A percentile compares a stretch with the other conserved stretches of the same genome.
Evolutionary conservation across 2,797 vertebrate genomes (phyloP).

Genomic region (Pteropus rufus): DNA sequence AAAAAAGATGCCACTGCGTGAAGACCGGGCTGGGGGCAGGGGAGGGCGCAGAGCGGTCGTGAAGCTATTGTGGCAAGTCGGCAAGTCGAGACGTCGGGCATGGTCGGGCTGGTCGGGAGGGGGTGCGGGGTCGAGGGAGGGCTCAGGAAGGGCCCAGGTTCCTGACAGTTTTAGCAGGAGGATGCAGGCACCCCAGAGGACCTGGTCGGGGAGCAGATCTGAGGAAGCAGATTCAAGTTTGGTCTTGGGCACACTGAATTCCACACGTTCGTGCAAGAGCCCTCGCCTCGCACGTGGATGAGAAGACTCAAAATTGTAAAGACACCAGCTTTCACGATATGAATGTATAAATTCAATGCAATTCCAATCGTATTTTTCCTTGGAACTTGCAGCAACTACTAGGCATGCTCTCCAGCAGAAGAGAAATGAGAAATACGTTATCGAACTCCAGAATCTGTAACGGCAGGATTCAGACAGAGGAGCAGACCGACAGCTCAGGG

Average conservation of each 20-base stretch:
- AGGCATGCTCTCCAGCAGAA: constrained; percentile 43
- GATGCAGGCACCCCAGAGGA: neutral
- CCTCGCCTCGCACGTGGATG: constrained; percentile 6
- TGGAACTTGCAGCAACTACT: constrained; percentile 38
- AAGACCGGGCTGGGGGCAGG: neutral
- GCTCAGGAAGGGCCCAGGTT: neutral
- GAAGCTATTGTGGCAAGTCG: neutral
- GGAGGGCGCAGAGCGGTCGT: neutral
- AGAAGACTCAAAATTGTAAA: constrained; percentile 62
- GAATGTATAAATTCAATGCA: constrained; percentile 65
- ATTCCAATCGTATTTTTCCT: constrained; percentile 56
- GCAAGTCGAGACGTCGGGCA: neutral
- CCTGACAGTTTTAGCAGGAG: neutral
- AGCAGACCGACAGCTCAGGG: neutral
- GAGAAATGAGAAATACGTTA: constrained; percentile 40
- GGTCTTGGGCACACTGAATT: constrained; percentile 32
- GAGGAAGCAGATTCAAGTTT: constrained; percentile 39
- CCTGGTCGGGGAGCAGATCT: neutral
- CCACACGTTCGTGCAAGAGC: neutral
- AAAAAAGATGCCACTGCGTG: neutral
- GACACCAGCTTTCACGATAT: constrained; percentile 63
- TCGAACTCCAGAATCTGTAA: constrained; percentile 43
- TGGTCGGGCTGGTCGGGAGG: neutral
- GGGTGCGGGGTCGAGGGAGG: neutral
- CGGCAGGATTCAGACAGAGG: neutral